phyloP scores from a whole-genome alignment of 2,888 invertebrate species.

The Osmoderma eremita region DNA sequence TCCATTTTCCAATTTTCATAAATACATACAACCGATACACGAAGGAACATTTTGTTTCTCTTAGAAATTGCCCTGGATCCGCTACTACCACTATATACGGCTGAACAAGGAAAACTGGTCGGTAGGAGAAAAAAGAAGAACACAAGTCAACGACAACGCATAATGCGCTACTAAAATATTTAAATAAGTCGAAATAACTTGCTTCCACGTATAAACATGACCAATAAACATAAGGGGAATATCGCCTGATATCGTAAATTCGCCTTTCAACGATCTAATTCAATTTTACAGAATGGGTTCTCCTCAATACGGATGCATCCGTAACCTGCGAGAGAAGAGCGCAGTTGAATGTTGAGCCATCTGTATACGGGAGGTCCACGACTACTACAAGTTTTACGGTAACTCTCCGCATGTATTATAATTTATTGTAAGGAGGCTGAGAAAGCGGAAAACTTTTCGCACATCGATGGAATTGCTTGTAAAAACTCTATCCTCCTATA shows the following conservation, averaged over 20 bases:
- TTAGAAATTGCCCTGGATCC: constrained; percentile 7
- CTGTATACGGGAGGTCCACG: constrained; percentile 44
- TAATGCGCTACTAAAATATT: constrained; percentile 36
- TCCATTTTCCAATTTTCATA: constrained; percentile 36
- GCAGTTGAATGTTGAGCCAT: constrained; percentile 50
- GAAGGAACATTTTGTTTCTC: constrained; percentile 13
- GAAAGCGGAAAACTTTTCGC: constrained; percentile 17
- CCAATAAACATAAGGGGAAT: constrained; percentile 51
- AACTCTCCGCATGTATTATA: constrained; percentile 33
- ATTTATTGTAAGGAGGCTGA: constrained; percentile 20
- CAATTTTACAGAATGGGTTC: constrained; percentile 52
- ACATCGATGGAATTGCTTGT: constrained; percentile 18
- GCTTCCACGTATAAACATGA: constrained; percentile 48
- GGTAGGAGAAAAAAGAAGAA: constrained; percentile 3
- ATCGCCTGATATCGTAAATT: constrained; percentile 51
- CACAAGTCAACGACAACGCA: constrained; percentile 30
- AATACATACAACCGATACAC: background rate
- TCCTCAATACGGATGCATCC: constrained; percentile 50
- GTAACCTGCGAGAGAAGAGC: constrained; percentile 51
- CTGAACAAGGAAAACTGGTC: constrained; percentile 24
- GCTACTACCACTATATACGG: background rate
- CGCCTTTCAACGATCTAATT: constrained; percentile 53
- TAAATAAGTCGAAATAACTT: constrained; percentile 43
- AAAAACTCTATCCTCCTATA: background rate
- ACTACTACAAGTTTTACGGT: constrained; percentile 41